Evolutionary conservation across 2,113 vertebrate genomes (phyloP), one percentile per base, ranked within the genome.

Genomic region (Diadophis punctatus): DNA sequence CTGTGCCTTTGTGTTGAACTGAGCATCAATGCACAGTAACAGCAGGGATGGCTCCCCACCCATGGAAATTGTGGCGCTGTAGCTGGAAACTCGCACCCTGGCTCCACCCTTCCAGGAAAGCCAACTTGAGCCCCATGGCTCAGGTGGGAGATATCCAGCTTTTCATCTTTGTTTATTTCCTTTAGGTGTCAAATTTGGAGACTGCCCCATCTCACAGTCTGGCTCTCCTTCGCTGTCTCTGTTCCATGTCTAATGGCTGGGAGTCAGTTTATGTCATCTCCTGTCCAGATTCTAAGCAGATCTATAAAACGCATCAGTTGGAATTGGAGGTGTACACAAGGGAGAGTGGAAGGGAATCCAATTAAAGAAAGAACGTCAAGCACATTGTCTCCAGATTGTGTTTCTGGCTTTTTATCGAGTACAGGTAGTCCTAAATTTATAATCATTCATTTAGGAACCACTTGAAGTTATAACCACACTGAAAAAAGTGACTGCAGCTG

Each of bases 281-380:
- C 85, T 91, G 90, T n/a, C 63, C 34, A 90, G 63, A 56, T 94
- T 87, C 92, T 7, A 52, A 87, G 18, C 52, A 53, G 27, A 87
- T 88, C 95, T 93, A 91, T 91, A 88, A 95, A 95, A 95, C 93
- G 2, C 5, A 93, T 94, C 85, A 58, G 91, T 89, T 92, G 68
- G 88, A 51, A 51, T 0, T 20, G 8, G 89, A 93, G 91, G 91
- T 52, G 93, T 90, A 90, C 87, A 87, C 30, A 1, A 86, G 74
- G 51, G 55, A 11, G 51, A 48, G 48, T 43, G 85, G 43, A 4
- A 23, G 56, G 16, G 48, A 14, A 10, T 43, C 49, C 14, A 46
- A 34, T 30, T 39, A 27, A 85, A 18, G 11, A 51, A 52, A 7
- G 23, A 34, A 53, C 34, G 23, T 8, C n/a, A 30, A 16, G 34